A percentile compares a stretch with the other conserved stretches of the same genome.
Conservation (phyloP, 2,797 vertebrate genomes). For the Eulemur albifrons region DNA sequence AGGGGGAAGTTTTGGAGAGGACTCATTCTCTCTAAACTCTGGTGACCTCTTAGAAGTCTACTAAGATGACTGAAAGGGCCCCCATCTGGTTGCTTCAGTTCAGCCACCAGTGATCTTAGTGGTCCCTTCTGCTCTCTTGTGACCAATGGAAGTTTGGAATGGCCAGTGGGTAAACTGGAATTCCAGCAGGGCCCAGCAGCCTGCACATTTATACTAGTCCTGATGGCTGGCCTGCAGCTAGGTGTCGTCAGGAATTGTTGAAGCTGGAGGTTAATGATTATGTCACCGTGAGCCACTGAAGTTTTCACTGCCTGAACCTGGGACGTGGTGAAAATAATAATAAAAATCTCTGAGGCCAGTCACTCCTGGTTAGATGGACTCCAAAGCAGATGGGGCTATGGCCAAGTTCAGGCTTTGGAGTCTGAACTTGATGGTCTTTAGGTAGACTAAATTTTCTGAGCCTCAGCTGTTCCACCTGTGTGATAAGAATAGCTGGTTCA, state of each 20-base stretch:
- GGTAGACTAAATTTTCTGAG: not conserved
- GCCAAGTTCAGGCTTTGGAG: not conserved
- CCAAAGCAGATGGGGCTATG: not conserved
- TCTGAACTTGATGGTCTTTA: not conserved
- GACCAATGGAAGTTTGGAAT: not conserved
- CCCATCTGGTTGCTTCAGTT: not conserved
- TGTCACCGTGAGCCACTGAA: not conserved
- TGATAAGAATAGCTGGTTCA: not conserved
- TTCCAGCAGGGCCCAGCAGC: not conserved
- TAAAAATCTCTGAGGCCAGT: not conserved
- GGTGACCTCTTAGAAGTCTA: not conserved
- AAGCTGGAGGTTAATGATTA: not conserved
- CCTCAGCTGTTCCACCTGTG: not conserved
- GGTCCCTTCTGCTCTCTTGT: not conserved
- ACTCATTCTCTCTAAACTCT: not conserved
- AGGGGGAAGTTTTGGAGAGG: not conserved
- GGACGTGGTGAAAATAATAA: not conserved
- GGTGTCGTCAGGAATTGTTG: not conserved
- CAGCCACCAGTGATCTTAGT: not conserved
- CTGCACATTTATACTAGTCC: not conserved
- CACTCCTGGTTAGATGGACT: not conserved
- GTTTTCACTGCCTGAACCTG: not conserved
- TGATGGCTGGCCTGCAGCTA: not conserved
- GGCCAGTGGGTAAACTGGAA: not conserved
- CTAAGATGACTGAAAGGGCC: not conserved